phyloP scores from a whole-genome alignment of 2,113 vertebrate genomes.

The Megaleporinus macrocephalus region DNA sequence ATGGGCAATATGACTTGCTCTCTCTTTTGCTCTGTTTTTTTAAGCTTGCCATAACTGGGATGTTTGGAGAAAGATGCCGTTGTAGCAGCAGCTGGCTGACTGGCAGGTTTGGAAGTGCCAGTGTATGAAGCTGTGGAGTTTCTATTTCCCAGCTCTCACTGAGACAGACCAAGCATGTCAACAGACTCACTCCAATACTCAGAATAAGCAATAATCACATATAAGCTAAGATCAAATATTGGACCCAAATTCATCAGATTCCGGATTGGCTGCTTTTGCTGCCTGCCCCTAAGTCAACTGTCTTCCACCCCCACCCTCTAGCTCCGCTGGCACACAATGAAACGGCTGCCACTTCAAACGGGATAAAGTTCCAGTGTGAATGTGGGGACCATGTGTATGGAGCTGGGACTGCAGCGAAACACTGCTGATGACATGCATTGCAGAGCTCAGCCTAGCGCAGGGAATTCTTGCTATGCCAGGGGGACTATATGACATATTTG shows the following conservation, averaged over 20 bases:
- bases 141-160: constrained; percentile 25
- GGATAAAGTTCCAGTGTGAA: constrained; percentile 55
- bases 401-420: constrained; percentile 58
- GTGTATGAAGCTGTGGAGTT: background rate
- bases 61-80: constrained; percentile 36
- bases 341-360: constrained; percentile 54
- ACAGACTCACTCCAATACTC: background rate
- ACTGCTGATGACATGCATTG: constrained; percentile 61
- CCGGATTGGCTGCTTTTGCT: background rate
- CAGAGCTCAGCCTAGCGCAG: constrained; percentile 31
- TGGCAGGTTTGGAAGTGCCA: constrained; percentile 30
- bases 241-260: too few relatives aligned
- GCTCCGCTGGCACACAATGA: constrained; percentile 49
- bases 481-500: too few relatives aligned
- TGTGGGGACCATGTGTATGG: constrained; percentile 63
- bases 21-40: background rate
- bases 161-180: background rate
- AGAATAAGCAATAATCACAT: background rate
- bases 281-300: constrained; percentile 54
- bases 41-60: constrained; percentile 48
- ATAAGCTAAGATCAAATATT: background rate
- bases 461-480: background rate
- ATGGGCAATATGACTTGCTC: background rate
- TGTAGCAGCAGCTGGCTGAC: constrained; percentile 26
- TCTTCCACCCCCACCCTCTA: constrained; percentile 50